Percentiles rank a stretch among this genome's conserved stretches.
Conservation (phyloP, 2,888 invertebrate genomes). For the Fabriciana adippe region DNA sequence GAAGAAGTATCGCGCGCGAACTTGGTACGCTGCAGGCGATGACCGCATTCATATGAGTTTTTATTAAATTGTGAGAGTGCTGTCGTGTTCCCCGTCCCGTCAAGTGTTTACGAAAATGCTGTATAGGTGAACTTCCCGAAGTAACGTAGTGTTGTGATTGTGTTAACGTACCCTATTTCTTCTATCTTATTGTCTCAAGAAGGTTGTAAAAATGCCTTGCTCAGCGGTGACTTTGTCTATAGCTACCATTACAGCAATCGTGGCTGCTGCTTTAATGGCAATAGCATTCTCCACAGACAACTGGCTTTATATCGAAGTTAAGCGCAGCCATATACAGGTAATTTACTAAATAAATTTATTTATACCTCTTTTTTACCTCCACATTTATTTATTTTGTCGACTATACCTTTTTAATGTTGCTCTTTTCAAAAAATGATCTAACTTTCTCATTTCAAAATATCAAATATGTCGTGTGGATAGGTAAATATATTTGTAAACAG, state of each 20-base stretch:
- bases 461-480: too few species aligned
- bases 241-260: conserved; percentile 97
- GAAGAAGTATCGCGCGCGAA: conserved; percentile 79
- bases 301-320: conserved; percentile 97
- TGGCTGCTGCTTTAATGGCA: conserved; percentile 95
- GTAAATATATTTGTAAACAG: too few species aligned
- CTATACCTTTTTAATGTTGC: too few species aligned
- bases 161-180: conserved; percentile 61
- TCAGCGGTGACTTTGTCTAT: conserved; percentile 96
- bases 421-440: too few species aligned
- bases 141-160: conserved; percentile 74
- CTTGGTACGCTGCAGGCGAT: conserved; percentile 80
- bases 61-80: conserved; percentile 76
- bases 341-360: conserved; percentile 40
- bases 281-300: conserved; percentile 98
- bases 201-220: conserved; percentile 90
- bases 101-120: conserved; percentile 80
- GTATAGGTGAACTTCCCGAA: conserved; percentile 72
- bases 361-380: neutral
- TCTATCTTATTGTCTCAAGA: conserved; percentile 62
- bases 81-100: conserved; percentile 74
- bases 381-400: neutral
- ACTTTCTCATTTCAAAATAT: too few species aligned
- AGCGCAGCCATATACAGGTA: conserved; percentile 94
- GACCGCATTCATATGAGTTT: conserved; percentile 80